These are phyloP conservation scores for Oreotrochilus melanogaster DNA, from an alignment of 2,113 vertebrate species.

Conservation along the genomic window DNA sequence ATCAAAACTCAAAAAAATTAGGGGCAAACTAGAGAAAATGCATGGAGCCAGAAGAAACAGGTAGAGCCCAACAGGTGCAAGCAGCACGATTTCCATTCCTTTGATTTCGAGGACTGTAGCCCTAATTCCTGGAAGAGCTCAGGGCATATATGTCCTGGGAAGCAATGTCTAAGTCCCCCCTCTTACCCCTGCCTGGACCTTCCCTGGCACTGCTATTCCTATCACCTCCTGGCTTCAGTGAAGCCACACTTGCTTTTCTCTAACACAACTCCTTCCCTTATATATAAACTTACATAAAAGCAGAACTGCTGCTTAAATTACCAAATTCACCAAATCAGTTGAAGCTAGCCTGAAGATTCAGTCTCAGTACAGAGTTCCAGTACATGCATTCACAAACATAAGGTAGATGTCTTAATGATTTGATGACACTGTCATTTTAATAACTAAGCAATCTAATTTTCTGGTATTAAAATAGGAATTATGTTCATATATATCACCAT, in stretches of 20 bases:
- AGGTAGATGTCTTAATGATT: not conserved
- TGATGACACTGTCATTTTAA: not conserved
- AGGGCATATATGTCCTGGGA: not conserved
- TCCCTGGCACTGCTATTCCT: not conserved
- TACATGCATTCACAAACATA: not conserved
- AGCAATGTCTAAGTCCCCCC: not conserved
- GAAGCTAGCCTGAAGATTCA: not conserved
- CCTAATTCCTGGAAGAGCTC: not conserved
- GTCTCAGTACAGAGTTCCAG: not conserved
- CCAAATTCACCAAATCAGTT: not conserved
- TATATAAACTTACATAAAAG: too few species aligned
- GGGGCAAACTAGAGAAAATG: not conserved
- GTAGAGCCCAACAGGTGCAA: not conserved
- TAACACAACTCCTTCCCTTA: not conserved
- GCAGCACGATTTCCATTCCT: not conserved
- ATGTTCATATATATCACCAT: not conserved
- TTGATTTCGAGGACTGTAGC: not conserved
- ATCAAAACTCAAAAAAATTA: not conserved
- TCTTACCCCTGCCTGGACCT: accelerated
- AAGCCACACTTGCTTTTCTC: not conserved
- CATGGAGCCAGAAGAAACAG: accelerated
- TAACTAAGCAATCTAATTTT: not conserved
- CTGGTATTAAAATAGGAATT: not conserved
- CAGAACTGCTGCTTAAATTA: constrained; percentile 5
- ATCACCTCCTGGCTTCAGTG: not conserved